Base-by-base conservation (phyloP, 2,113 vertebrate genomes). In the Cryptotis parvus region DNA sequence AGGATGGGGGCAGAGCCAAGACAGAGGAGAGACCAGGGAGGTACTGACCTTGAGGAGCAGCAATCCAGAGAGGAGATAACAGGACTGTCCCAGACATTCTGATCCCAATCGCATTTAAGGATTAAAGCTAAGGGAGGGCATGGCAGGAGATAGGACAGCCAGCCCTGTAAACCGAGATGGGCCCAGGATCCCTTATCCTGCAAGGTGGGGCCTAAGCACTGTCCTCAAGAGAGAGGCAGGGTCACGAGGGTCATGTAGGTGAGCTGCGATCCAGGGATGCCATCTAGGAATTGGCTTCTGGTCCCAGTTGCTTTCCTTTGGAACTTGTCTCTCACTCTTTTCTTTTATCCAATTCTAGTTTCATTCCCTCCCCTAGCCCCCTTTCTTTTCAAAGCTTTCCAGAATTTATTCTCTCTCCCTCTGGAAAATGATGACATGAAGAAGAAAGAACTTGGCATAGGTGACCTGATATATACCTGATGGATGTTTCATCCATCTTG, bases 51-150 rank as follows among this genome's bases (percentile, higher is more conserved):
- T 91, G 88, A 81, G 26, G 65, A 68, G 45, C 39, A 52, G 74
- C 80, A 86, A 70, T 45, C 58, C 84, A 66, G 69, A 5, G 20
- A 90, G 72, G 83, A 90, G 94, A 83, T 94, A 87, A 91, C 65
- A 37, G 70, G 83, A n/a, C 5, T 7, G 1, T 27, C 16, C 18
- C 82, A 92, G 93, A 94, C 94, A 82, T 24, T 79, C 90, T 76
- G 95, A 96, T 96, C 70, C 96, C 94, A 93, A 93, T 96, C 90
- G 74, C 61, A 33, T 49, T 29, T 68, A 82, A 66, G 90, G 95
- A 96, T 96, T 94, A 96, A 55, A 68, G 68, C 18, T 15, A 41
- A 76, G 73, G 79, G 65, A 39, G 20, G 14, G 16, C 18, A 35
- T 1, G 7, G 26, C 24, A 6, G 77, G 49, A 87, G 63, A 58